A percentile compares a stretch with the other conserved stretches of the same genome.
These are phyloP conservation scores for Acanthococcus lagerstroemiae DNA, from an alignment of 2,888 invertebrate genomes.

Conservation along the genomic window DNA sequence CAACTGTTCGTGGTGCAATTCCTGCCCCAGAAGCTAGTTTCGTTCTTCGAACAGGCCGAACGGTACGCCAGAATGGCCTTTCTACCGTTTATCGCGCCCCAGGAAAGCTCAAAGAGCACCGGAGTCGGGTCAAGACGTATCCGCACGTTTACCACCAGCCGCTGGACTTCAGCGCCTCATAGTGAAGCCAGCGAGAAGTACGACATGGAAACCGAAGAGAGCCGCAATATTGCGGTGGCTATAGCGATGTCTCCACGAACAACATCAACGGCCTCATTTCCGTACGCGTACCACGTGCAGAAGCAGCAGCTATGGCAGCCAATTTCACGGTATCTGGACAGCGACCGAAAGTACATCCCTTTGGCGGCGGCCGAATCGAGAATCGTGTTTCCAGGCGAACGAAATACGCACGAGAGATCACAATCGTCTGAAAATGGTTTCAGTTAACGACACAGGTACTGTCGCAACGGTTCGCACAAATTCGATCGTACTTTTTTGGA, in stretches of 20 bases:
- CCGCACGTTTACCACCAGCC: conserved; percentile 12
- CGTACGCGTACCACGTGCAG: conserved; percentile 7
- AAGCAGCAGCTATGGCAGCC: conserved; percentile 10
- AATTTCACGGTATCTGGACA: conserved; percentile 1
- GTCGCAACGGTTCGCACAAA: not conserved
- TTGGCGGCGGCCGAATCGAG: not conserved
- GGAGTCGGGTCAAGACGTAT: conserved; percentile 3
- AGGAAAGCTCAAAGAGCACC: conserved; percentile 5
- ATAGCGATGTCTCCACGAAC: not conserved
- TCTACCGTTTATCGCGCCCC: conserved; percentile 35
- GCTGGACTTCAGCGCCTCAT: not conserved
- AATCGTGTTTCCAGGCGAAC: not conserved
- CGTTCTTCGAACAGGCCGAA: conserved; percentile 70
- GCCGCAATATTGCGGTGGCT: not conserved
- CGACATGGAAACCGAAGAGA: conserved; percentile 13
- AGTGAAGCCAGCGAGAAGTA: conserved; percentile 9
- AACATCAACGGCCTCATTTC: not conserved
- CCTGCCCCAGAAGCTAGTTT: conserved; percentile 64
- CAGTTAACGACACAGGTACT: too few species aligned
- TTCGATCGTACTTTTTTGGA: not conserved
- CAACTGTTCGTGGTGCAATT: conserved; percentile 59
- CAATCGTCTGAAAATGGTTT: too few species aligned
- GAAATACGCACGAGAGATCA: not conserved
- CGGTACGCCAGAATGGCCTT: conserved; percentile 58
- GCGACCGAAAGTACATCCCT: conserved; percentile 22